Conservation (phyloP, 2,113 vertebrate genomes). For the Lethenteron camtschaticum region DNA sequence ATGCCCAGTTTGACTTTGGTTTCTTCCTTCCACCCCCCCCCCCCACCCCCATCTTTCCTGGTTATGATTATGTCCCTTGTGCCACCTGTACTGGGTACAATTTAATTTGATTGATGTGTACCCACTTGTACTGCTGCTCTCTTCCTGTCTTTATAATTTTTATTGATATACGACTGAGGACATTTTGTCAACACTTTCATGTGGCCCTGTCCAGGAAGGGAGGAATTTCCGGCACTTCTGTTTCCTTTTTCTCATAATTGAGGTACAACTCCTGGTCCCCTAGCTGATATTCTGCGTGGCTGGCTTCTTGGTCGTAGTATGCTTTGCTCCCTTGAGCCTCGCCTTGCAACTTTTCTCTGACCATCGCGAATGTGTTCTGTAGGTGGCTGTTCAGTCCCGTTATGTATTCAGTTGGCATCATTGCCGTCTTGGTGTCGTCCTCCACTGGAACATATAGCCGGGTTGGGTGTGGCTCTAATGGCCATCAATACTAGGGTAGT, state of each 20-base stretch:
- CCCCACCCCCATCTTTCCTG: too few relatives aligned
- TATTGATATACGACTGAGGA: background rate
- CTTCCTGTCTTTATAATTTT: too few relatives aligned
- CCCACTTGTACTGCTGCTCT: too few relatives aligned
- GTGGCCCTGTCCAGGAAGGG: background rate
- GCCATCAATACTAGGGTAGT: constrained; percentile 9
- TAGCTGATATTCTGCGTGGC: background rate
- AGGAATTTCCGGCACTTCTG: too few relatives aligned
- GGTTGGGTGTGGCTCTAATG: constrained; percentile 8
- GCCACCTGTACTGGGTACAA: too few relatives aligned
- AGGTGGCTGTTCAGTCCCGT: constrained; percentile 7
- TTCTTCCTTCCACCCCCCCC: too few relatives aligned
- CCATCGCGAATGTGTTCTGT: background rate
- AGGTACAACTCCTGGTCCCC: constrained; percentile 8
- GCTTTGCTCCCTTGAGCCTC: constrained; percentile 5
- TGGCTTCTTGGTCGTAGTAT: constrained; percentile 9
- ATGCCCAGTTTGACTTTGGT: too few relatives aligned
- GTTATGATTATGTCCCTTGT: too few relatives aligned
- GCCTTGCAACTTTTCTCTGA: constrained; percentile 1
- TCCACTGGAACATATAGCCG: constrained; percentile 7
- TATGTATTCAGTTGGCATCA: background rate
- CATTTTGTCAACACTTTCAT: background rate
- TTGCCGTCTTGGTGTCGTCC: background rate
- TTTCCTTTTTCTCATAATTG: background rate
- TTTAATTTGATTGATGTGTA: too few relatives aligned